A percentile compares a stretch with the other conserved stretches of the same genome.
phyloP scores from a whole-genome alignment of 2,797 vertebrate genomes.

The Cyclopterus lumpus region DNA sequence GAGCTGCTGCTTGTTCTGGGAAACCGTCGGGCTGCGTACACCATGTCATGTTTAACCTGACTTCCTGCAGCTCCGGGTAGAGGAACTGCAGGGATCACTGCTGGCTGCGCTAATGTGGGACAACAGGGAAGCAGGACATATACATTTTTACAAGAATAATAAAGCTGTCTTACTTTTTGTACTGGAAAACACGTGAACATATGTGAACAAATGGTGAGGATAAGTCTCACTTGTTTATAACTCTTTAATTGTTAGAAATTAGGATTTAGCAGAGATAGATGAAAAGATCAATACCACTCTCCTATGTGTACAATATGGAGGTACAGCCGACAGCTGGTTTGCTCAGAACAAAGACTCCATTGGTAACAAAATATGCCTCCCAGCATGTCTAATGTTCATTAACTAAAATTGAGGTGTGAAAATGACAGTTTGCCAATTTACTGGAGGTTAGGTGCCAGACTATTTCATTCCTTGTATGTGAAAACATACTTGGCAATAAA shows the following conservation, averaged over 20 bases:
- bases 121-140: constrained; percentile 8
- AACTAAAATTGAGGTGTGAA: not conserved
- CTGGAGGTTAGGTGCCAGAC: not conserved
- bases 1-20: constrained; percentile 38
- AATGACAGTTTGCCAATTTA: not conserved
- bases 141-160: constrained; percentile 8
- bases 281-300: not conserved
- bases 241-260: not conserved
- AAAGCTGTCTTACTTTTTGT: not conserved
- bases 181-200: not conserved
- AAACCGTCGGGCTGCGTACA: constrained; percentile 27
- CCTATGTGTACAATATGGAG: not conserved
- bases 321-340: not conserved
- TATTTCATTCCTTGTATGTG: too few relatives aligned
- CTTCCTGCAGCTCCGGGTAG: constrained; percentile 72
- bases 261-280: not conserved
- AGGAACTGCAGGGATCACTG: constrained; percentile 54
- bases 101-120: constrained; percentile 73
- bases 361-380: not conserved
- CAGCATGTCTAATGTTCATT: not conserved
- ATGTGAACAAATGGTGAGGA: not conserved
- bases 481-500: too few relatives aligned
- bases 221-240: not conserved
- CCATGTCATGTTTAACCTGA: constrained; percentile 82
- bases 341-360: not conserved